Conservation (phyloP, 2,797 vertebrate species). For the Cirrhinus mrigala region DNA sequence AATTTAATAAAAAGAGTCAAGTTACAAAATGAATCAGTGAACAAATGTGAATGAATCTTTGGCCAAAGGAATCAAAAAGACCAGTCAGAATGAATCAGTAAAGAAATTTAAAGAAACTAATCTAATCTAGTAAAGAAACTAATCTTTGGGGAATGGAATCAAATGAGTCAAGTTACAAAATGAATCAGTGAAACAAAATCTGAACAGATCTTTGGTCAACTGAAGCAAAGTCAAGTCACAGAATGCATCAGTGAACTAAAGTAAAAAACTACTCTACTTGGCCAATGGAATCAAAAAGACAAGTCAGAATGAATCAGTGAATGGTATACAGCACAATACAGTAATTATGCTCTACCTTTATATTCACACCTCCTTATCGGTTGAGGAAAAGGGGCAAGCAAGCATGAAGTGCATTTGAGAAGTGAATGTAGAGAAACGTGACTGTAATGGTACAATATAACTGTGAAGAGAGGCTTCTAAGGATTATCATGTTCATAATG, state of each 20-base stretch:
- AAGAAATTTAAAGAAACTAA: not conserved
- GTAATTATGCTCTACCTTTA: constrained; percentile 6
- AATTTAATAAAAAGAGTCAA: not conserved
- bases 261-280: too few relatives aligned
- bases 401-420: constrained; percentile 21
- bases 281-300: too few relatives aligned
- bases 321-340: not conserved
- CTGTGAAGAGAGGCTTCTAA: not conserved
- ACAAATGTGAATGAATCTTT: not conserved
- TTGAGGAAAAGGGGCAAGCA: not conserved
- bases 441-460: constrained; percentile 17
- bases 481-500: constrained; percentile 20
- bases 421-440: constrained; percentile 12
- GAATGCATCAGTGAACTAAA: not conserved
- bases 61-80: not conserved
- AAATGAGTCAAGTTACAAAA: not conserved
- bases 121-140: too few relatives aligned
- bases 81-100: not conserved
- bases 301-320: too few relatives aligned
- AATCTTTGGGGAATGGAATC: not conserved
- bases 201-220: not conserved
- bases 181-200: not conserved
- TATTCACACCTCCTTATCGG: not conserved
- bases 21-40: not conserved
- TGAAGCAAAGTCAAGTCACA: not conserved